These are phyloP conservation scores for Geotrypetes seraphini DNA, from an alignment of 2,797 vertebrate species.

Conservation along the genomic window DNA sequence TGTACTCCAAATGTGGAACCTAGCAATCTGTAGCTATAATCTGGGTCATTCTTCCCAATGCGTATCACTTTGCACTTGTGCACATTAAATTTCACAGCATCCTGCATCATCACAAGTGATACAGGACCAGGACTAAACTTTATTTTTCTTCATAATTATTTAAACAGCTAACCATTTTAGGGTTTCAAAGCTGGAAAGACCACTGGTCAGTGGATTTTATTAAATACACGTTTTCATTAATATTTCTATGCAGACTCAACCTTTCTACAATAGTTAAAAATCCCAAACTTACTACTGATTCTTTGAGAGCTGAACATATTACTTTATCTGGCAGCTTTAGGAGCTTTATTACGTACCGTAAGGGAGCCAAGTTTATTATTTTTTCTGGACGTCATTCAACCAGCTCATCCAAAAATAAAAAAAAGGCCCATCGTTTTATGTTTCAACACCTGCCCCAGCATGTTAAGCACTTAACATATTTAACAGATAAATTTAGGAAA, in stretches of 20 bases:
- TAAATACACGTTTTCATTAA: background rate
- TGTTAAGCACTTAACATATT: constrained; percentile 25
- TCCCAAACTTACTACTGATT: constrained; percentile 27
- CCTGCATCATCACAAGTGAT: constrained; percentile 13
- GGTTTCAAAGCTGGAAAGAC: background rate
- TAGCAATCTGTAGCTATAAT: too few species aligned
- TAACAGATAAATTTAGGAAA: constrained; percentile 13
- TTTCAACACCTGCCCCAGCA: constrained; percentile 64
- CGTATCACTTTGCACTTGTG: too few species aligned
- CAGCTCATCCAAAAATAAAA: constrained; percentile 39
- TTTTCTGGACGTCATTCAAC: constrained; percentile 58
- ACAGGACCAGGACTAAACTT: too few species aligned
- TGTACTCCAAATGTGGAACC: too few species aligned
- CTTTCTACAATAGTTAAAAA: constrained; percentile 9
- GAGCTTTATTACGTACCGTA: constrained; percentile 57
- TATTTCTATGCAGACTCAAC: too few species aligned
- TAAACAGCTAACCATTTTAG: background rate
- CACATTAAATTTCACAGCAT: too few species aligned
- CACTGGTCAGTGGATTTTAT: too few species aligned
- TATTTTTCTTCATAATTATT: too few species aligned
- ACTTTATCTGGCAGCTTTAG: constrained; percentile 43
- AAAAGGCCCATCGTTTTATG: constrained; percentile 35
- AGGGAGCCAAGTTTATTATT: constrained; percentile 55
- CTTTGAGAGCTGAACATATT: constrained; percentile 28
- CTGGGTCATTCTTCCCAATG: too few species aligned